Percentiles rank a stretch among this genome's conserved stretches.
phyloP scores from a whole-genome alignment of 2,797 vertebrate species.

The Numenius phaeopus region DNA sequence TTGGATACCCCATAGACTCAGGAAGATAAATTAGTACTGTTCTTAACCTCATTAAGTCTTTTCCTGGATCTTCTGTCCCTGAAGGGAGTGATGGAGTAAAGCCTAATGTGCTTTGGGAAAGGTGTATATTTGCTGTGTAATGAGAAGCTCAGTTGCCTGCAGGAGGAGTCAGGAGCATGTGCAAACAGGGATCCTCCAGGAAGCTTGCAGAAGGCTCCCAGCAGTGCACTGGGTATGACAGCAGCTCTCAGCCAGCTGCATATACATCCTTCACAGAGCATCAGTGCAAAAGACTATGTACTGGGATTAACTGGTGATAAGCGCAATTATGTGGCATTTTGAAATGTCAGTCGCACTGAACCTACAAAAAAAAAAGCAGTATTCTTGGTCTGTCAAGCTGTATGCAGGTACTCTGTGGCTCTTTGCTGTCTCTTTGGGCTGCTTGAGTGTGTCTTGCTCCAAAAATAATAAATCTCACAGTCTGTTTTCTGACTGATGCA shows the following conservation, averaged over 20 bases:
- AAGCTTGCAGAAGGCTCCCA: neutral
- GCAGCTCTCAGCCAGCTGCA: neutral
- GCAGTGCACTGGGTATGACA: accelerated
- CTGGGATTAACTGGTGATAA: neutral
- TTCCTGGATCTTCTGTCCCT: neutral
- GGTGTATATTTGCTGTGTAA: neutral
- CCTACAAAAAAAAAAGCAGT: neutral
- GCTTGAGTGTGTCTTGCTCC: neutral
- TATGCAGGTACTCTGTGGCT: neutral
- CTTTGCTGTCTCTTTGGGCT: neutral
- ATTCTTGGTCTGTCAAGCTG: neutral
- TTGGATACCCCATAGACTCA: neutral
- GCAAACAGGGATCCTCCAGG: neutral
- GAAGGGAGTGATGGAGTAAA: neutral
- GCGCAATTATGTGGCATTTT: neutral
- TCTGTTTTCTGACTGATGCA: neutral
- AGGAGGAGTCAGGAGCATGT: slow-evolving; percentile 28
- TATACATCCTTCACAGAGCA: neutral
- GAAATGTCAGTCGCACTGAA: neutral
- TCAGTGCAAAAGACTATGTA: neutral
- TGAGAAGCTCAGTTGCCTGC: neutral
- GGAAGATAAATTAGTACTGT: neutral
- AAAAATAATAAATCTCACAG: neutral
- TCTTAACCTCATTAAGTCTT: neutral
- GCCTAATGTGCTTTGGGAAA: neutral